These are phyloP conservation scores for Trissolcus japonicus DNA, from an alignment of 2,888 invertebrate genomes.

Conservation along the genomic window DNA sequence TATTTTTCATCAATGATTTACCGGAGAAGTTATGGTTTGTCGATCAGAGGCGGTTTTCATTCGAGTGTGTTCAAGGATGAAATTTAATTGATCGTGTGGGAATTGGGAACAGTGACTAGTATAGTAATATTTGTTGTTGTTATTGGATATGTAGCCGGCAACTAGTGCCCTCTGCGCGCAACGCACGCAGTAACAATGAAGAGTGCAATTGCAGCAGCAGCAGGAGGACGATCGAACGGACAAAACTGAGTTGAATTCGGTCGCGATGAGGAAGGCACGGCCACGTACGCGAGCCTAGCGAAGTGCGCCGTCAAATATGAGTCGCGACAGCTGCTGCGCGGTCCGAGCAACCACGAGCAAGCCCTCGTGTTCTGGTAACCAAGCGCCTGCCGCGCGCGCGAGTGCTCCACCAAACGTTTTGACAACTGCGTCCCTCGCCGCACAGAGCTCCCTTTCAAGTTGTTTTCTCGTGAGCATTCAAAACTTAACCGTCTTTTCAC, in stretches of 20 bases:
- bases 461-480: neutral
- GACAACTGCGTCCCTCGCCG: neutral
- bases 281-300: conserved; percentile 29
- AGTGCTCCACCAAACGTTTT: neutral
- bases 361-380: neutral
- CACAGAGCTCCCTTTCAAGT: neutral
- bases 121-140: too few relatives aligned
- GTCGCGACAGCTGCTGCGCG: conserved; percentile 21
- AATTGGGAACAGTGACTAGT: too few relatives aligned
- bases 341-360: conserved; percentile 4
- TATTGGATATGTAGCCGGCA: too few relatives aligned
- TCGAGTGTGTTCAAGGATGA: too few relatives aligned
- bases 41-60: too few relatives aligned
- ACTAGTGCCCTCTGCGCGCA: too few relatives aligned
- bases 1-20: too few relatives aligned
- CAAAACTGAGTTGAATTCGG: conserved; percentile 10
- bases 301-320: conserved; percentile 30
- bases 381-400: neutral
- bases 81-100: too few relatives aligned
- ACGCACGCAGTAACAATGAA: neutral
- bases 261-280: conserved; percentile 25
- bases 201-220: conserved; percentile 3
- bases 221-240: neutral
- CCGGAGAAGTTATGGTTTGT: too few relatives aligned
- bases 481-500: neutral